Conservation (phyloP, 1,140 invertebrate genomes). For the Stratiolaelaps scimitus region DNA sequence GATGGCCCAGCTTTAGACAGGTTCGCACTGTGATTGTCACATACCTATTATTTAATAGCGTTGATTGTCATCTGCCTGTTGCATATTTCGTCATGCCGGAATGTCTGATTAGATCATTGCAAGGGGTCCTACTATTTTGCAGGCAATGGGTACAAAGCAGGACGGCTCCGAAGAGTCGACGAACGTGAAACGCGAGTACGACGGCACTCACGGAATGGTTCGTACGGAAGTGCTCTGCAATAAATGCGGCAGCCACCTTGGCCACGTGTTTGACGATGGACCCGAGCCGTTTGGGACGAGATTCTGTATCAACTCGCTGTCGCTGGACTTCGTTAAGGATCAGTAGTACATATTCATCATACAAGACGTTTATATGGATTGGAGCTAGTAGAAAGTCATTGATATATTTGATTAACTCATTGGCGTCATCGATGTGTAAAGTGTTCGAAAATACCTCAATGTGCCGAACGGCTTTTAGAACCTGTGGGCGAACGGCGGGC, state of each 20-base stretch:
- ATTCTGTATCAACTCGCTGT: conserved; percentile 42
- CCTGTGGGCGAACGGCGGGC: no score
- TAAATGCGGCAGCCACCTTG: conserved; percentile 45
- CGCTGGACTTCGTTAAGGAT: conserved; percentile 32
- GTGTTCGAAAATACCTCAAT: no score
- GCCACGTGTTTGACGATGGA: conserved; percentile 48
- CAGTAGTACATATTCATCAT: no score
- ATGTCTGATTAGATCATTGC: conserved; percentile 33
- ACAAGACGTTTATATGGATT: no score
- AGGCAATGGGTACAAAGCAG: conserved; percentile 33
- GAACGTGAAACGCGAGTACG: conserved; percentile 33
- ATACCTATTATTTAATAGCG: not conserved
- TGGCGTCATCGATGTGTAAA: no score
- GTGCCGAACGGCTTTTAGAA: no score
- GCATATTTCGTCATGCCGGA: conserved; percentile 23
- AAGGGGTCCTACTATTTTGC: conserved; percentile 42
- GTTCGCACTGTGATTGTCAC: no score
- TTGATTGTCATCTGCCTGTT: not conserved
- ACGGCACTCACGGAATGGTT: conserved; percentile 41
- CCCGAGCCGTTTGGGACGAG: conserved; percentile 44
- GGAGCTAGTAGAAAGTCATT: no score
- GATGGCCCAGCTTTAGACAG: conserved; percentile 16
- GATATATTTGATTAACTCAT: no score
- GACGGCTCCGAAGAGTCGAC: conserved; percentile 1
- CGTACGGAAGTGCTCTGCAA: conserved; percentile 47